Percentiles rank a stretch among this genome's conserved stretches.
Evolutionary conservation across 2,113 vertebrate species (phyloP).

Genomic region (Ranitomeya imitator): DNA sequence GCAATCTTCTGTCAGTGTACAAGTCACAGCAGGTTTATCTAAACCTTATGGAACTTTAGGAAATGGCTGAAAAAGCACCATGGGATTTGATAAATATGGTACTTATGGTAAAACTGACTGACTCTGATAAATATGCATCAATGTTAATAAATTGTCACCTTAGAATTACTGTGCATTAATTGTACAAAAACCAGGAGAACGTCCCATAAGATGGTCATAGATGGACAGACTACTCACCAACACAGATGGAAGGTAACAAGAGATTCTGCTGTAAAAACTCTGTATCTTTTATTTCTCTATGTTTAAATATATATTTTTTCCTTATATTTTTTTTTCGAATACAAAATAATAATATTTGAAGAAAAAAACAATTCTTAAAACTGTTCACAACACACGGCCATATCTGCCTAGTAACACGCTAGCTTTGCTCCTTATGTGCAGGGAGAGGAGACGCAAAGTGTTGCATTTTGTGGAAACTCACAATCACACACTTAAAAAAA

Average conservation of each 20-base stretch:
- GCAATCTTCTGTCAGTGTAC: too few species aligned
- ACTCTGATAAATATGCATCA: too few species aligned
- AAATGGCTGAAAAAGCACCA: too few species aligned
- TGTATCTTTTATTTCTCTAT: constrained; percentile 55
- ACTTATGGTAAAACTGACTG: too few species aligned
- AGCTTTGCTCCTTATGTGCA: constrained; percentile 38
- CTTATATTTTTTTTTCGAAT: constrained; percentile 39
- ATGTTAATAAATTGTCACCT: too few species aligned
- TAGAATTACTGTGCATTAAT: too few species aligned
- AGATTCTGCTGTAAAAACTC: constrained; percentile 55
- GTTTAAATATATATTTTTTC: constrained; percentile 53
- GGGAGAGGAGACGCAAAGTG: constrained; percentile 43
- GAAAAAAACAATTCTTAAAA: constrained; percentile 42
- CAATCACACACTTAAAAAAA: constrained; percentile 54
- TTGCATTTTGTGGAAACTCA: constrained; percentile 53
- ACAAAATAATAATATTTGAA: constrained; percentile 50
- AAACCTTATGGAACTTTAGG: too few species aligned
- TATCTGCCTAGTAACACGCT: constrained; percentile 48
- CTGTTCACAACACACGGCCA: constrained; percentile 56
- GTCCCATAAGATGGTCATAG: neutral
- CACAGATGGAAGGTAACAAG: neutral
- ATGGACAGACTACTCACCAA: neutral
- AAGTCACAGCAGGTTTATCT: too few species aligned
- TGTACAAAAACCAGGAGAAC: too few species aligned
- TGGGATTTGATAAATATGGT: too few species aligned